Conservation (phyloP, 2,113 vertebrate species). For the Sylvilagus bachmani region DNA sequence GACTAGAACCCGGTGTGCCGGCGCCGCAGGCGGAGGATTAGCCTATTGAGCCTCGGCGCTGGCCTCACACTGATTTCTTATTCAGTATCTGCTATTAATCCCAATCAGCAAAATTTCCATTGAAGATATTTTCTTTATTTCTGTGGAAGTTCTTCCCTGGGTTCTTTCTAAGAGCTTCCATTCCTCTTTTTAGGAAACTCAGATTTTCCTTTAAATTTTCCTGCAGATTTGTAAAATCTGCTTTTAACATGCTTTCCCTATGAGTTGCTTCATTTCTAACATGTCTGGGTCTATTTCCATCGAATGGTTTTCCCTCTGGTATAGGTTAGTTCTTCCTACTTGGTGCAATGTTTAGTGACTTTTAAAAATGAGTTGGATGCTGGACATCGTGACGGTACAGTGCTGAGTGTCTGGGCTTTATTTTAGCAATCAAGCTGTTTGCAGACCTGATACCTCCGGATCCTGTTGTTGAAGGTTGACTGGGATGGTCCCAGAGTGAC, state of each 20-base stretch:
- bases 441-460: neutral
- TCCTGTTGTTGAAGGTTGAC: slow-evolving; percentile 3
- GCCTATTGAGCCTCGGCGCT: too few species aligned
- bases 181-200: slow-evolving; percentile 20
- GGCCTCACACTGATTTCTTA: slow-evolving; percentile 18
- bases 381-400: neutral
- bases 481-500: neutral
- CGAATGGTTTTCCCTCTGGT: neutral
- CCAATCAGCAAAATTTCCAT: slow-evolving; percentile 23
- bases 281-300: neutral
- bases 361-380: neutral
- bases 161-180: slow-evolving; percentile 44
- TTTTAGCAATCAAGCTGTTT: neutral
- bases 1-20: too few species aligned
- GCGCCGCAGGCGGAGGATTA: too few species aligned
- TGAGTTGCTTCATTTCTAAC: neutral
- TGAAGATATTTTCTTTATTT: neutral
- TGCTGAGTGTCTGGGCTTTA: neutral
- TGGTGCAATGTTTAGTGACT: neutral
- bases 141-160: slow-evolving; percentile 1
- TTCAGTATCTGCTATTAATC: slow-evolving; percentile 22
- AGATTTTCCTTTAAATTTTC: slow-evolving; percentile 23
- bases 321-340: neutral
- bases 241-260: slow-evolving; percentile 5
- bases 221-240: neutral